Evolutionary conservation across 2,888 invertebrate species (phyloP).

Genomic region (Cecidostiba fungosa): DNA sequence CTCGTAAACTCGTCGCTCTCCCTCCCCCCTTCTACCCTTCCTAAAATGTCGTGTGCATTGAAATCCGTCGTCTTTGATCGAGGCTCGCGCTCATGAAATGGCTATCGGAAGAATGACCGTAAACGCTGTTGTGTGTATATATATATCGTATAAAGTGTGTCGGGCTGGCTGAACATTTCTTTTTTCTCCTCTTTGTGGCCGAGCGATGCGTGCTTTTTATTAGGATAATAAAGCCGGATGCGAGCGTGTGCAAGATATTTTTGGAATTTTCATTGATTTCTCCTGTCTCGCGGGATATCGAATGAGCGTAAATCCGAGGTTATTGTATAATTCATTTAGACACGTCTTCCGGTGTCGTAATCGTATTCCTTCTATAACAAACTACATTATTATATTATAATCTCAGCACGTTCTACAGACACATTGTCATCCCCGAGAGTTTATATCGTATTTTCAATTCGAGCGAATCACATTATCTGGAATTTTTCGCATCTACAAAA

Average conservation of each 20-base stretch:
- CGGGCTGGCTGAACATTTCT: neutral
- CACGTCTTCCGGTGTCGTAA: neutral
- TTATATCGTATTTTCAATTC: neutral
- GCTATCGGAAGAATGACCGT: slow-evolving; percentile 50
- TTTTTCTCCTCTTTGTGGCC: neutral
- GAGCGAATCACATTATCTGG: too few species aligned
- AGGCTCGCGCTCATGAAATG: slow-evolving; percentile 38
- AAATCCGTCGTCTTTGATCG: slow-evolving; percentile 40
- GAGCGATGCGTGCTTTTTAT: slow-evolving; percentile 30
- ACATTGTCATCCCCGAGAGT: neutral
- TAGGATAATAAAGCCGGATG: slow-evolving; percentile 30
- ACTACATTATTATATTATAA: too few species aligned
- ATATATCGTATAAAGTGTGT: slow-evolving; percentile 36
- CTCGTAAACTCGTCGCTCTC: slow-evolving; percentile 57
- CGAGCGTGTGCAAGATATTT: slow-evolving; percentile 6
- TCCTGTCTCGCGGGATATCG: neutral
- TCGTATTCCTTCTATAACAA: too few species aligned
- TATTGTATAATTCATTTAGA: neutral
- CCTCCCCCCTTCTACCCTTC: too few species aligned
- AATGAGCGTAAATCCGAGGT: neutral
- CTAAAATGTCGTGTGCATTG: slow-evolving; percentile 46
- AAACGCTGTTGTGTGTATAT: slow-evolving; percentile 21
- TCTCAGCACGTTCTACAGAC: neutral
- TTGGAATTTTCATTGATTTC: slow-evolving; percentile 38
- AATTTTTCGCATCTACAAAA: too few species aligned